Evolutionary conservation across 2,888 invertebrate species (phyloP), one percentile per base, ranked within the genome.

Genomic region (Heliconius ethilla): DNA sequence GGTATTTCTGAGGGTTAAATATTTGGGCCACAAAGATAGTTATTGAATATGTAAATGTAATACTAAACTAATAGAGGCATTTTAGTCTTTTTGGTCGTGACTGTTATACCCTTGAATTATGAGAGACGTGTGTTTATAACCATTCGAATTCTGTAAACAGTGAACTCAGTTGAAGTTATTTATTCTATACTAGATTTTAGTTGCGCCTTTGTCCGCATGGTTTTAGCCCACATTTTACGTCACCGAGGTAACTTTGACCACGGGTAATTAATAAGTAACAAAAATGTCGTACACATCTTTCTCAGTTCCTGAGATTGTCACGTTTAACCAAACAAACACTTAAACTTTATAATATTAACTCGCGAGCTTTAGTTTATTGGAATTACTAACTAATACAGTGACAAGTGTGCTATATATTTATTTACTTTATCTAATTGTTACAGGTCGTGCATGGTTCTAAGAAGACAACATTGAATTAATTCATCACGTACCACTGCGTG

Each of bases 371-470:
- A 51, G 45, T 51, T 6, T 51, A 51, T 51, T 18, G 18, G 6
- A 51, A 51, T 51, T 18, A 51, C 45, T 51, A 51, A 6, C 6
- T 18, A 51, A 18, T 51, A 51, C 45, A 51, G 45, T 51, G 45
- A 6, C 45, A 51, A 18, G 45, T 51, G 2, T 51, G 15, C 6
- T 6, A 18, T 51, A 18, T 18, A 51, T 51, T 51, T 18, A 51
- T 51, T 51, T 51, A 51, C 18, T 51, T 55, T 70, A 40, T 74
- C 37, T 40, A 25, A 27, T 84, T 82, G 80, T 87, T 87, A 1
- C 87, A 89, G 89, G 80, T 85, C 76, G 86, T 89, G 89, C 83
- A 89, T 89, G 89, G 86, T 81, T 86, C 83, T 83, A 81, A 83
- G 82, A 78, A 79, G 82, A 81, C 79, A 81, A 70, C 81, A 70